A percentile compares a stretch with the other conserved stretches of the same genome.
These are phyloP conservation scores for Agelas oroides DNA, from an alignment of 37 sponge, comb jelly and placozoan genomes.

Conservation along the genomic window DNA sequence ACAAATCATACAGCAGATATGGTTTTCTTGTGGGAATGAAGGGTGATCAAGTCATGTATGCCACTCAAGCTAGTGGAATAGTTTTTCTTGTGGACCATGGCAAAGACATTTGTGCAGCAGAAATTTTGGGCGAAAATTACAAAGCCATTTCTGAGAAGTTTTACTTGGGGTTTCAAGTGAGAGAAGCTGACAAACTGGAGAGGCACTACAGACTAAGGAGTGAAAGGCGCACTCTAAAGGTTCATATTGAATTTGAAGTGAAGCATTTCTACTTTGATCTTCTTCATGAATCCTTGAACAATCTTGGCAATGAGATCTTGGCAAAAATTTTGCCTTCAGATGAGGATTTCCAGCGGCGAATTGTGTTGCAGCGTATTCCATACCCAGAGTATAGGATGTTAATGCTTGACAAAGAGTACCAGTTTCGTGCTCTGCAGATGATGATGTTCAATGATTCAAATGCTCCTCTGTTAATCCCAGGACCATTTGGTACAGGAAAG, in stretches of 20 bases:
- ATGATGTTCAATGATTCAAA: background rate
- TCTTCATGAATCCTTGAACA: slow-evolving; percentile 45
- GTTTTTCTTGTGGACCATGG: background rate
- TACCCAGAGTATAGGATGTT: background rate
- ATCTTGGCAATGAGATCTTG: slow-evolving; percentile 21
- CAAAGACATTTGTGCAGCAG: background rate
- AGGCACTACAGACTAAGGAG: background rate
- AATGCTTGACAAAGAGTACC: slow-evolving; percentile 43
- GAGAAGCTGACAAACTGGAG: too few relatives aligned
- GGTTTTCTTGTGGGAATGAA: background rate
- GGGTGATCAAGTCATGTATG: slow-evolving; percentile 54
- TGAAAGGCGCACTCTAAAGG: background rate
- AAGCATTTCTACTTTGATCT: slow-evolving; percentile 70
- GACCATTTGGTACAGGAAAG: slow-evolving; percentile 60
- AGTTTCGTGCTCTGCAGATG: slow-evolving; percentile 25
- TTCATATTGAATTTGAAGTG: slow-evolving; percentile 53
- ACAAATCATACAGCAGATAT: background rate
- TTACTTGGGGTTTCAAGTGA: slow-evolving; percentile 16
- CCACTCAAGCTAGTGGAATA: slow-evolving; percentile 67
- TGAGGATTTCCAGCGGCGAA: background rate
- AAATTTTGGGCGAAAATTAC: slow-evolving; percentile 35
- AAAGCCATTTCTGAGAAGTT: slow-evolving; percentile 9
- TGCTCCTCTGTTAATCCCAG: slow-evolving; percentile 33
- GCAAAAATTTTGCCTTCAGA: slow-evolving; percentile 30
- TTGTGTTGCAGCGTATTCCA: background rate